Evolutionary conservation across 2,888 invertebrate species (phyloP), one percentile per base, ranked within the genome.

Genomic region (Pristionchus maxplancki): DNA sequence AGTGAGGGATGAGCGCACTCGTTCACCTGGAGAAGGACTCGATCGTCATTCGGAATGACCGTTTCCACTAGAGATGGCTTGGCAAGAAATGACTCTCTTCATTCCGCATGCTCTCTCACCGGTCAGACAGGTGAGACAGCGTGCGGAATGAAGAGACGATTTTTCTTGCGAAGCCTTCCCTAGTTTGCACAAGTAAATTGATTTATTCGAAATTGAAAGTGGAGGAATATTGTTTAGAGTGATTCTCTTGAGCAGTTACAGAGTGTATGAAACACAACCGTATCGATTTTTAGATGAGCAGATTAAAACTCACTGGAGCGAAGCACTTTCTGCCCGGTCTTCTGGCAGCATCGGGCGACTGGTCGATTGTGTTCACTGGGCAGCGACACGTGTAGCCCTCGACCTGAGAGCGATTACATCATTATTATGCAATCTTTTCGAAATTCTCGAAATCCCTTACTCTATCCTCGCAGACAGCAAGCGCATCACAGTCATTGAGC

Each of bases 361-460:
- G 90, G 86, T 95, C 95, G 28, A 91, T 92, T 13, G 91, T 90
- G 74, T 90, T 93, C 40, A 93, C 90, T 0, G 94, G 93, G 85
- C 95, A 95, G 15, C 93, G 90, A 88, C 94, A 94, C 2, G 90
- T 90, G 89, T 92, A 93, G 97, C 98, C 6, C 96, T 96, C 71
- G 15, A 71, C 86, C 86, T 87, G 34, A 37, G 13, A 28, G 13
- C 40, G 17, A 44, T 78, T 78, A 17, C 44, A 20, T 78, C 44
- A 78, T 37, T 20, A 37, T 11, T 74, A 74, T 37, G 40, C 40
- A 74, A 74, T 24, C 40, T 17, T 20, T 4, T 6, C 9, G 37
- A 24, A 20, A 31, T 64, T 64, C 64, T 17, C 24, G 4, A 53
- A 50, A 3, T 48, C 4, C 6, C 48, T 62, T 20, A 88, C 88